These are phyloP conservation scores for Tapera naevia DNA, from an alignment of 2,797 vertebrate species.

Conservation along the genomic window DNA sequence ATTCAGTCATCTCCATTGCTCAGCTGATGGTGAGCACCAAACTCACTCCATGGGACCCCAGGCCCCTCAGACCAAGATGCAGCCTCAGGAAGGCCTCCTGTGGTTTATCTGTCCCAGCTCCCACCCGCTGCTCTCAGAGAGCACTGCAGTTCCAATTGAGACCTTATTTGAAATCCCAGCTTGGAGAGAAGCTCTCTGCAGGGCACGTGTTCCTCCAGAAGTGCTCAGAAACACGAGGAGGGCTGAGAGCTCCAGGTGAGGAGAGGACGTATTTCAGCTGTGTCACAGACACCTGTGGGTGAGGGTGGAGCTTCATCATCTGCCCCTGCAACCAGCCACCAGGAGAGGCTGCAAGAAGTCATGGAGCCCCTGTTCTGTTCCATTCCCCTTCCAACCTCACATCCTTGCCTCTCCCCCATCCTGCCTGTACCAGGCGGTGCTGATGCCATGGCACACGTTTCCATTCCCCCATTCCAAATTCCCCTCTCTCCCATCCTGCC, in stretches of 20 bases:
- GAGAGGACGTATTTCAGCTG: background rate
- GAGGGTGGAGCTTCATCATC: background rate
- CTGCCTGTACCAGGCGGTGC: background rate
- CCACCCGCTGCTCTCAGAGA: background rate
- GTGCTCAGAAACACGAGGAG: background rate
- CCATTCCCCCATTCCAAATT: background rate
- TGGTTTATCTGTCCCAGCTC: background rate
- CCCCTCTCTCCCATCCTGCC: background rate
- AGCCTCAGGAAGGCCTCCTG: background rate
- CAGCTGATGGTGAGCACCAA: background rate
- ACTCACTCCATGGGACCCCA: rapidly evolving
- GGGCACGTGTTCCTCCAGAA: background rate
- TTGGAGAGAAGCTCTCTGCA: background rate
- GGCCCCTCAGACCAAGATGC: background rate
- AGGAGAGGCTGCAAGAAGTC: background rate
- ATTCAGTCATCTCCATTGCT: background rate
- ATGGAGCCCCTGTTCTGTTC: background rate
- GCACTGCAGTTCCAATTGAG: background rate
- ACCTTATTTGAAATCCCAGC: background rate
- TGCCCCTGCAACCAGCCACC: background rate
- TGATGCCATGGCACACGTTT: background rate
- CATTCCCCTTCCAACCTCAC: background rate
- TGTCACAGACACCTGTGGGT: background rate
- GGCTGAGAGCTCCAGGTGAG: background rate
- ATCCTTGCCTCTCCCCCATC: background rate